Base-by-base conservation (phyloP, 2,797 vertebrate genomes). In the Numenius phaeopus region DNA sequence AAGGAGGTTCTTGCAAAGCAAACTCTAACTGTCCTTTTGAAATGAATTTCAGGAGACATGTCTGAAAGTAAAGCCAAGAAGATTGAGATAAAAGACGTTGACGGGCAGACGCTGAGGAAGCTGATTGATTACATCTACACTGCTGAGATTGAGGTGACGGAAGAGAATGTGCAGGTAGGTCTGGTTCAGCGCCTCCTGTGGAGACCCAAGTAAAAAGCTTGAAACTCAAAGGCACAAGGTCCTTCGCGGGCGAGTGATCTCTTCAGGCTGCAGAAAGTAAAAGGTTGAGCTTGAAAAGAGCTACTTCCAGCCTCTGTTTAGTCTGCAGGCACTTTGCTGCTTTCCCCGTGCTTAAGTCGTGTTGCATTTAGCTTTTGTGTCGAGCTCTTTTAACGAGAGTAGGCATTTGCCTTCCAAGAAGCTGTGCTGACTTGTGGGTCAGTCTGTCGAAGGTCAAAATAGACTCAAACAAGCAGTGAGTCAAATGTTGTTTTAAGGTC, bases 91-190 rank as follows among this genome's bases (percentile, higher is more conserved):
- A 99, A 99, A 92, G 99, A 99, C 0, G 98, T 99, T 34, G 99
- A 99, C n/a, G 99, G 99, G 44, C 98, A 98, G 95, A 99, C 99
- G 0, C 98, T 99, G 93, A 98, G 98, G 79, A 99, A 99, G 93
- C 98, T 99, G 96, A 98, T 99, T 13, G 99, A 99, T 97, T 99
- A 99, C 96, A 99, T 99, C 96, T 99, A 99, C 97, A 99, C 99
- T 0, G 99, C 99, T 0, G 99, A 99, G 98, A 99, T 99, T 1
- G 99, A 99, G 93, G 99, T 99, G 96, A 99, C 99, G 0, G 99
- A 99, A 83, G 99, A 99, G 96, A 99, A 99, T 0, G 99, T 99
- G 72, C 99, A 99, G 99, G 99, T 99, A 95, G 97, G 84, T 96
- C 79, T 82, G 85, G 12, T 10, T 26, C 57, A 39, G 54, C 3